Conservation (phyloP, 1,140 invertebrate species). For the Ceratosolen fusciceps region DNA sequence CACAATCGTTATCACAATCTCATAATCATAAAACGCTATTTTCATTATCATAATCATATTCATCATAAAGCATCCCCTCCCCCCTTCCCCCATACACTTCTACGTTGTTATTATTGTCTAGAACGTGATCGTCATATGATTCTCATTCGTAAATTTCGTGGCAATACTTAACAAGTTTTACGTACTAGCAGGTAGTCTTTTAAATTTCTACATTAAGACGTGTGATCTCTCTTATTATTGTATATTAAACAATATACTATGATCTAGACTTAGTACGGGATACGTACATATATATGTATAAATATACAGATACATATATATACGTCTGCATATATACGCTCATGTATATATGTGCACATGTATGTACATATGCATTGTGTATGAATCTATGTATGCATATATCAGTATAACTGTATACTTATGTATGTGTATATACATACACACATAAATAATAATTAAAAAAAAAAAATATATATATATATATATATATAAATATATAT, state of each 20-base stretch:
- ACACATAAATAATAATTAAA: too few relatives aligned
- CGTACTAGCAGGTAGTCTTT: constrained; percentile 70
- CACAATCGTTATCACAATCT: constrained; percentile 57
- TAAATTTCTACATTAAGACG: constrained; percentile 72
- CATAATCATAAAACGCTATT: constrained; percentile 21
- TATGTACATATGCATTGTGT: constrained; percentile 53
- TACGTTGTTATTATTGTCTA: constrained; percentile 47
- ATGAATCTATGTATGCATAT: constrained; percentile 53
- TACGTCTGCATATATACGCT: constrained; percentile 54
- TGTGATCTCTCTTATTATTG: constrained; percentile 73
- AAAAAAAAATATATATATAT: constrained; percentile 38
- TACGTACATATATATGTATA: constrained; percentile 40
- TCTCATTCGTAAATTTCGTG: constrained; percentile 66
- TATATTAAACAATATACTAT: constrained; percentile 65
- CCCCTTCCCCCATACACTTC: constrained; percentile 32
- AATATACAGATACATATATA: constrained; percentile 35
- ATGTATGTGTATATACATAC: constrained; percentile 53
- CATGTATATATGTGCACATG: constrained; percentile 49
- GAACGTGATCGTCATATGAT: constrained; percentile 61
- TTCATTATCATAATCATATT: constrained; percentile 31
- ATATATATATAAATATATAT: constrained; percentile 51
- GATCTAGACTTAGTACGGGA: constrained; percentile 67
- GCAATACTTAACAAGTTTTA: constrained; percentile 70
- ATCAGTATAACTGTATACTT: constrained; percentile 49
- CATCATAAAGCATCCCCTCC: constrained; percentile 28